These are phyloP conservation scores for Drosophila pruinosa DNA, from an alignment of 1,140 invertebrate species.

Conservation along the genomic window DNA sequence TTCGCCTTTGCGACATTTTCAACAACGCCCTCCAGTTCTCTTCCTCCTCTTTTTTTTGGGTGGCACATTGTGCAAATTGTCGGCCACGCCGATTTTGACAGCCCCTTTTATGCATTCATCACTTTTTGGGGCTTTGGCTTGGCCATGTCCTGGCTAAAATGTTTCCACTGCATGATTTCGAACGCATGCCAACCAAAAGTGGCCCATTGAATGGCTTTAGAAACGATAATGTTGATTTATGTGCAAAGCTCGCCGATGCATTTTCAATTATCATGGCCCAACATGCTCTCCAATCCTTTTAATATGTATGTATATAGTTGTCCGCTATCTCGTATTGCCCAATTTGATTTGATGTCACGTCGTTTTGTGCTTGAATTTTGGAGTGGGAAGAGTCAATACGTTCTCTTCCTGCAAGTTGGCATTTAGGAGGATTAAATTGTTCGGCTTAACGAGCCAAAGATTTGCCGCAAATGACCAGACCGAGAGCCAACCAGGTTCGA, in stretches of 20 bases:
- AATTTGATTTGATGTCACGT: constrained; percentile 42
- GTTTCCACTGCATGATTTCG: constrained; percentile 67
- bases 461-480: constrained; percentile 50
- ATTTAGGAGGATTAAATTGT: constrained; percentile 51
- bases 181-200: constrained; percentile 40
- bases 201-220: constrained; percentile 24
- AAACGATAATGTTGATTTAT: constrained; percentile 65
- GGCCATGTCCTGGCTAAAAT: constrained; percentile 36
- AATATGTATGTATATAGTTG: too few species aligned
- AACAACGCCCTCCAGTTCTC: not conserved
- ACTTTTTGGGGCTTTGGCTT: constrained; percentile 33
- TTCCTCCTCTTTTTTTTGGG: not conserved
- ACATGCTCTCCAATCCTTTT: not conserved
- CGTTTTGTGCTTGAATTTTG: constrained; percentile 49
- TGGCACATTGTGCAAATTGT: constrained; percentile 25
- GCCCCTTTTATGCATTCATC: constrained; percentile 54
- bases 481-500: not conserved
- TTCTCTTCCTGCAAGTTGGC: not conserved
- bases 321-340: constrained; percentile 9
- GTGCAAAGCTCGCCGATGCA: constrained; percentile 48
- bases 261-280: constrained; percentile 58
- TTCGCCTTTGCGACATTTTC: constrained; percentile 33
- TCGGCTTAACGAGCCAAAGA: constrained; percentile 59
- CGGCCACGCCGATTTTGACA: constrained; percentile 9
- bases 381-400: not conserved